These are phyloP conservation scores for Hoplostethus atlanticus DNA, from an alignment of 2,797 vertebrate genomes.

Conservation along the genomic window DNA sequence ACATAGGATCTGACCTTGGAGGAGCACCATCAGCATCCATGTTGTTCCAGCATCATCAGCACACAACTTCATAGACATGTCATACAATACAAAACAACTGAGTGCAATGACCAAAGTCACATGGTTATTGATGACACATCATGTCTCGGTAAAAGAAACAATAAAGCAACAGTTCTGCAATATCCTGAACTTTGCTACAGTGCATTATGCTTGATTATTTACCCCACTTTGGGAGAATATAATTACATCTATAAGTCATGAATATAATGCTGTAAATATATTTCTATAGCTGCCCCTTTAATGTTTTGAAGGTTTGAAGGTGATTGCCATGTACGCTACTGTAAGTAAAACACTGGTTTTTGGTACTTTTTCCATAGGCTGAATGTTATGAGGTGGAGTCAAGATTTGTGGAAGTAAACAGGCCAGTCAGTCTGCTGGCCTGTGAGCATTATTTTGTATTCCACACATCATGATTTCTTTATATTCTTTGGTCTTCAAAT, in stretches of 20 bases:
- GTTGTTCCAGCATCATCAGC: conserved; percentile 4
- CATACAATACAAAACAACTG: neutral
- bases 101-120: neutral
- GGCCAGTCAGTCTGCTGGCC: too few relatives aligned
- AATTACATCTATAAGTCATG: too few relatives aligned
- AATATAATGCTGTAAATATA: too few relatives aligned
- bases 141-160: neutral
- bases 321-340: neutral
- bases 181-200: neutral
- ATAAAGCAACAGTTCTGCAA: neutral
- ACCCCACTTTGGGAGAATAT: too few relatives aligned
- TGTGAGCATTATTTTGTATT: neutral
- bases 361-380: neutral
- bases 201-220: too few relatives aligned
- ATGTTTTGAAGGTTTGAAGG: too few relatives aligned
- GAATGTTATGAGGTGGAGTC: too few relatives aligned
- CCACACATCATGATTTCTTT: conserved; percentile 5
- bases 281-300: too few relatives aligned
- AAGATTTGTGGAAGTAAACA: too few relatives aligned
- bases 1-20: conserved; percentile 9
- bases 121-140: neutral
- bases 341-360: neutral
- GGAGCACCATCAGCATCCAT: conserved; percentile 7
- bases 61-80: conserved; percentile 4
- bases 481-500: neutral